Evolutionary conservation across 2,888 invertebrate genomes (phyloP).

Genomic region (Reticulitermes lucifugus): DNA sequence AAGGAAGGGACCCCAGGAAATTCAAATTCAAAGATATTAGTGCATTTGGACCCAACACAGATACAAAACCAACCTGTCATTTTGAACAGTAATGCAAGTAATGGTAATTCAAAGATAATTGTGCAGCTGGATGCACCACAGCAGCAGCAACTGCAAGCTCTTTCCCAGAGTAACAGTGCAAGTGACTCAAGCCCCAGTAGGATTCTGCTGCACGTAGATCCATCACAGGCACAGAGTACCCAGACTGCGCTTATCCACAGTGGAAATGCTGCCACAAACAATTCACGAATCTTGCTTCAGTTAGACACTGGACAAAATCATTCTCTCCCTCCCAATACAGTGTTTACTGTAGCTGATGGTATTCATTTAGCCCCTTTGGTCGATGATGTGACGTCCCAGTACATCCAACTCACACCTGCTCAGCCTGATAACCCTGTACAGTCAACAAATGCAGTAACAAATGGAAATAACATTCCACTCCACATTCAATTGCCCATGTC

Average conservation of each 20-base stretch:
- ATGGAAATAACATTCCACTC: conserved; percentile 23
- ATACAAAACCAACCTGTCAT: background rate
- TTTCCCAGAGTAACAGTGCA: background rate
- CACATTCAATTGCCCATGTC: conserved; percentile 43
- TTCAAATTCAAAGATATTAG: conserved; percentile 13
- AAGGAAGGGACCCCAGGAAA: background rate
- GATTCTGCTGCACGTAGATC: background rate
- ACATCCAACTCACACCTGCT: conserved; percentile 20
- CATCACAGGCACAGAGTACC: background rate
- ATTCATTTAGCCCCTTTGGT: conserved; percentile 37
- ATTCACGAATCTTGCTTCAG: conserved; percentile 36
- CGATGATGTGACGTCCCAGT: conserved; percentile 34
- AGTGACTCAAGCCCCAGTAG: background rate
- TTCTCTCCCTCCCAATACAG: conserved; percentile 19
- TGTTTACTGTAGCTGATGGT: conserved; percentile 33
- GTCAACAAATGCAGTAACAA: background rate
- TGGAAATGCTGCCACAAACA: background rate
- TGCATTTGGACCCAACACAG: background rate
- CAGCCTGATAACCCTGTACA: background rate
- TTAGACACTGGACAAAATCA: conserved; percentile 8
- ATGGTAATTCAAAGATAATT: background rate
- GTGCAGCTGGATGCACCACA: background rate
- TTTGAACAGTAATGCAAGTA: conserved; percentile 2
- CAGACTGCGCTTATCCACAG: background rate
- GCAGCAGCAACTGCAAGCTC: background rate